Evolutionary conservation across 2,888 invertebrate genomes (phyloP).

Genomic region (Scaptomyza polygonia): DNA sequence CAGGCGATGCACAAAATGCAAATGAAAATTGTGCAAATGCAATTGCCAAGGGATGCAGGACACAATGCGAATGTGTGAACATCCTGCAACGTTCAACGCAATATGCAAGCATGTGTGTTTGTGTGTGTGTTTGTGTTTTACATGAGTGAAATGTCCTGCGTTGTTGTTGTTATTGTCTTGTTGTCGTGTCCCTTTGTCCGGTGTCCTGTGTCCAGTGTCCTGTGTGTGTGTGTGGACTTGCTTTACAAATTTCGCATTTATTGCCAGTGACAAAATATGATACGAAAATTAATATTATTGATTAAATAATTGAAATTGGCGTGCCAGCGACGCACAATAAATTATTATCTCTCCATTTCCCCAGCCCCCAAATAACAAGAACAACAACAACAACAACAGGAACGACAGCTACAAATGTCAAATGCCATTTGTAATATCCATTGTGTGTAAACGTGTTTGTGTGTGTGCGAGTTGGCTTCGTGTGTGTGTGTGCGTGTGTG

Average conservation of each 20-base stretch:
- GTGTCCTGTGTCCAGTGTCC: conserved; percentile 30
- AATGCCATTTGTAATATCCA: conserved; percentile 51
- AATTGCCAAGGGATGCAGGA: conserved; percentile 50
- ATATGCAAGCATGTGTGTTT: conserved; percentile 12
- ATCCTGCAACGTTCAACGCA: conserved; percentile 39
- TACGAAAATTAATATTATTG: conserved; percentile 85
- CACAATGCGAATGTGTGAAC: conserved; percentile 75
- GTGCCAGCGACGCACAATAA: conserved; percentile 73
- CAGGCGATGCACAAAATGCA: conserved; percentile 79
- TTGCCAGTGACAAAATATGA: conserved; percentile 85
- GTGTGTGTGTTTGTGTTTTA: conserved; percentile 37
- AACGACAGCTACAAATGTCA: conserved; percentile 35
- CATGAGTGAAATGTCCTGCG: conserved; percentile 71
- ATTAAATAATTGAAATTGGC: conserved; percentile 85
- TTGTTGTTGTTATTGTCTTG: conserved; percentile 15
- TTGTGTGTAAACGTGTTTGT: conserved; percentile 16
- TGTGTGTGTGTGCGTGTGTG: conserved; percentile 18
- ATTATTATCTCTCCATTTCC: conserved; percentile 66
- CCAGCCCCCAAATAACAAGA: too few species aligned
- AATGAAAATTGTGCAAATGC: conserved; percentile 67
- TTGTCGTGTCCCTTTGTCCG: conserved; percentile 16
- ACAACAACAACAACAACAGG: conserved; percentile 15
- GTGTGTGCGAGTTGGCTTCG: conserved; percentile 4
- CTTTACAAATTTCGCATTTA: conserved; percentile 82
- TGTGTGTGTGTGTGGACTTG: conserved; percentile 45